Evolutionary conservation across 2,888 invertebrate species (phyloP), one percentile per base, ranked within the genome.

Genomic region (Macaria notata): DNA sequence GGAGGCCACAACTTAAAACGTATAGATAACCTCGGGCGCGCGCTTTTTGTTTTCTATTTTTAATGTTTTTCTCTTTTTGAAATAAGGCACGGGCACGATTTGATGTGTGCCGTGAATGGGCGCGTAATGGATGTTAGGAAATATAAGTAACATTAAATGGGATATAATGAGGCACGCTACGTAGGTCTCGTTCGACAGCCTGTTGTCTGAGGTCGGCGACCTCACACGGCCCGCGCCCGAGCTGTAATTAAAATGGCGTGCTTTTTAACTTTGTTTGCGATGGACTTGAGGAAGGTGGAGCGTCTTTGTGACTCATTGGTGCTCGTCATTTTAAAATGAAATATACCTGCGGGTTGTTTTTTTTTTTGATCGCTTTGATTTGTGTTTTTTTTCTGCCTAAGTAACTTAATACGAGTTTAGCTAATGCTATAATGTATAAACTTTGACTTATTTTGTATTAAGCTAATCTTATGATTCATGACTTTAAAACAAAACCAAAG

Each of bases 91-190:
- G 73, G 76, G 80, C 75, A 69, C 73, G 72, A 76, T 73, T 76
- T 74, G 72, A 76, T 73, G 75, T 78, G 65, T 63, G 73, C 61
- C 73, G 75, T 84, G 80, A 86, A 84, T 85, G 84, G 79, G 79
- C 77, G 77, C 72, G 72, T 86, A 85, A 87, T 86, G 86, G 85
- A 78, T 68, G 81, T 68, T 78, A 77, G 75, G 72, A 80, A 87
- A 83, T 85, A 86, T 84, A n/a, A n/a, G n/a, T n/a, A 84, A 86
- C 84, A 87, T 86, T 86, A 86, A 86, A 83, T 81, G 77, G 74
- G 73, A 76, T 76, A 76, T 86, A 86, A 88, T 86, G 82, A 86
- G 82, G 33, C 33, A 36, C 33, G 33, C 80, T 83, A 81, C 83
- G 82, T 84, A 84, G 83, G 73, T 75, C 78, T 83, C 79, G 78